Percentiles rank a stretch among this genome's conserved stretches.
Evolutionary conservation across 2,797 vertebrate species (phyloP).

Genomic region (Anguilla megastoma): DNA sequence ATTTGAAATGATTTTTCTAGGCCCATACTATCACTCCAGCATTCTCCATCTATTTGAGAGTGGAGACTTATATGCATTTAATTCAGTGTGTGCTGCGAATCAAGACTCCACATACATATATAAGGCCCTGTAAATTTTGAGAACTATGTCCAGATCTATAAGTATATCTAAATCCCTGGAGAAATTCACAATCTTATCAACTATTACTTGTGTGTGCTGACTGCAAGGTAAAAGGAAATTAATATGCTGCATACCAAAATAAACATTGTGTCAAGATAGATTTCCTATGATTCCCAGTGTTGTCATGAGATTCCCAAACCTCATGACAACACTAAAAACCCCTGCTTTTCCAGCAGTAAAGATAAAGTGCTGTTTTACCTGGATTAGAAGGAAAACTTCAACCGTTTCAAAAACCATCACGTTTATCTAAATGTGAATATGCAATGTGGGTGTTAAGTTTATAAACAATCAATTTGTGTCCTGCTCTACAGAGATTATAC

Average conservation of each 20-base stretch:
- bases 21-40: neutral
- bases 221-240: neutral
- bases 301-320: slow-evolving; percentile 60
- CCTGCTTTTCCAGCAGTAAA: neutral
- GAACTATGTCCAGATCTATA: neutral
- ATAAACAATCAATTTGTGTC: neutral
- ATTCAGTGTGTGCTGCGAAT: neutral
- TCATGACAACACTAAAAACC: slow-evolving; percentile 33
- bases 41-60: neutral
- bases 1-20: neutral
- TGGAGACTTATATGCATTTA: neutral
- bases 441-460: neutral
- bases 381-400: slow-evolving; percentile 35
- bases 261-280: neutral
- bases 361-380: slow-evolving; percentile 66
- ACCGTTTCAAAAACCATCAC: slow-evolving; percentile 39
- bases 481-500: neutral
- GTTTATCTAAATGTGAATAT: neutral
- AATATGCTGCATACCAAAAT: neutral
- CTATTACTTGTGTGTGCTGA: neutral
- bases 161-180: neutral
- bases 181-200: neutral
- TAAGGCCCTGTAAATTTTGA: neutral
- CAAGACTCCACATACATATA: no score
- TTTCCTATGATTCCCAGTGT: slow-evolving; percentile 33